These are phyloP conservation scores for Euura saliciscinereae DNA, from an alignment of 1,140 invertebrate genomes.

Conservation along the genomic window DNA sequence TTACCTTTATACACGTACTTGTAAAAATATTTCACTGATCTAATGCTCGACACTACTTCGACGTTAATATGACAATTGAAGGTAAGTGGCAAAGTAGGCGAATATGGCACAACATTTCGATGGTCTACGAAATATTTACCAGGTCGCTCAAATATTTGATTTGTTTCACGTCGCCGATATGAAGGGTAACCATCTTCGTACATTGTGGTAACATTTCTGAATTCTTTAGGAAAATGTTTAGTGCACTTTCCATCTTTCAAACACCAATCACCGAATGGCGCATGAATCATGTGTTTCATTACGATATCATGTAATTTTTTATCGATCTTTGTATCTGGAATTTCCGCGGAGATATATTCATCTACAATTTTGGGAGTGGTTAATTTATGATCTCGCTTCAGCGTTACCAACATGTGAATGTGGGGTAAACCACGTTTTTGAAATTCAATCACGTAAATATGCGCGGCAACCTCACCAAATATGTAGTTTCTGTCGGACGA, in stretches of 20 bases:
- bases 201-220: conserved; percentile 21
- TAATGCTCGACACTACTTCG: no score
- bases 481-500: no score
- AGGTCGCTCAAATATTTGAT: background rate
- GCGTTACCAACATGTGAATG: no score
- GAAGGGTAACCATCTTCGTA: conserved; percentile 25
- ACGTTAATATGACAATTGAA: no score
- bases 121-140: background rate
- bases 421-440: no score
- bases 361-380: conserved; percentile 24
- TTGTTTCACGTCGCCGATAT: conserved; percentile 20
- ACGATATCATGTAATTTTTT: conserved; percentile 19
- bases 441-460: no score
- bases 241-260: conserved; percentile 24
- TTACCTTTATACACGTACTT: conserved; percentile 25
- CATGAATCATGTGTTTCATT: conserved; percentile 31
- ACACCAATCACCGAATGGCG: conserved; percentile 22
- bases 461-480: no score
- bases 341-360: conserved; percentile 21
- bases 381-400: no score
- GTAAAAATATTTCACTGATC: conserved; percentile 26
- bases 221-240: conserved; percentile 26
- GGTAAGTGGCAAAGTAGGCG: no score
- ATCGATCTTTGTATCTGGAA: conserved; percentile 16
- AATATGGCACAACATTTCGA: conserved; percentile 18